A percentile compares a stretch with the other conserved stretches of the same genome.
Conservation (phyloP, 2,888 invertebrate genomes). For the Parapristionchus giblindavisi region DNA sequence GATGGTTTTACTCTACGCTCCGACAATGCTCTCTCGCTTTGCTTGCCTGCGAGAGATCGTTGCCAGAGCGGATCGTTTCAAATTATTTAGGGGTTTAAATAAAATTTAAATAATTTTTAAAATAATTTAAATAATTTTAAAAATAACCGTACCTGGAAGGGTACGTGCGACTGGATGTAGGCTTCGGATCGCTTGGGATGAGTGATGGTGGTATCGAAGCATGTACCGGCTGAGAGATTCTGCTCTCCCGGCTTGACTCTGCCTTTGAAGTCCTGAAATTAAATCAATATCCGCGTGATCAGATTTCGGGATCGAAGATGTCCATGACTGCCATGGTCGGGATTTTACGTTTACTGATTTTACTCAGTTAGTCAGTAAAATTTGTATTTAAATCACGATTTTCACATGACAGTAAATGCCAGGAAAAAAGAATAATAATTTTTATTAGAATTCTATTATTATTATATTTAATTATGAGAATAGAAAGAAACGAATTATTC, state of each 20-base stretch:
- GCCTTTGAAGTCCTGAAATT: slow-evolving; percentile 8
- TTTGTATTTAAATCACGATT: too few relatives aligned
- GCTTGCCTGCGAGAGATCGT: too few relatives aligned
- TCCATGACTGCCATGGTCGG: neutral
- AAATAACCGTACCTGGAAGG: slow-evolving; percentile 21
- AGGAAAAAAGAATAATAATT: too few relatives aligned
- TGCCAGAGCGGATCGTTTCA: too few relatives aligned
- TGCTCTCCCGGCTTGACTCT: slow-evolving; percentile 1
- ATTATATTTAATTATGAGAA: too few relatives aligned
- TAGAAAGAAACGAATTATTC: too few relatives aligned
- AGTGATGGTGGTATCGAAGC: slow-evolving; percentile 6
- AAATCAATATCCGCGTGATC: neutral
- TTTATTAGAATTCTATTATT: too few relatives aligned
- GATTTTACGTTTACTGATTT: neutral
- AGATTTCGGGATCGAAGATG: neutral
- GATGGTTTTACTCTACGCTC: too few relatives aligned
- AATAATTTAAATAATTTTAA: too few relatives aligned
- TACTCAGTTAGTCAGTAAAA: neutral
- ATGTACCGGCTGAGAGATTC: slow-evolving; percentile 21
- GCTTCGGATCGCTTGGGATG: neutral
- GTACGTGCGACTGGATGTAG: slow-evolving; percentile 26
- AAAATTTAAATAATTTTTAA: neutral
- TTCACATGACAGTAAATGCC: too few relatives aligned
- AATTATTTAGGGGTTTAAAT: slow-evolving; percentile 1
- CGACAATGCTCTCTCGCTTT: too few relatives aligned